Evolutionary conservation across 2,113 vertebrate species (phyloP).

Genomic region (Notiomystis cincta): DNA sequence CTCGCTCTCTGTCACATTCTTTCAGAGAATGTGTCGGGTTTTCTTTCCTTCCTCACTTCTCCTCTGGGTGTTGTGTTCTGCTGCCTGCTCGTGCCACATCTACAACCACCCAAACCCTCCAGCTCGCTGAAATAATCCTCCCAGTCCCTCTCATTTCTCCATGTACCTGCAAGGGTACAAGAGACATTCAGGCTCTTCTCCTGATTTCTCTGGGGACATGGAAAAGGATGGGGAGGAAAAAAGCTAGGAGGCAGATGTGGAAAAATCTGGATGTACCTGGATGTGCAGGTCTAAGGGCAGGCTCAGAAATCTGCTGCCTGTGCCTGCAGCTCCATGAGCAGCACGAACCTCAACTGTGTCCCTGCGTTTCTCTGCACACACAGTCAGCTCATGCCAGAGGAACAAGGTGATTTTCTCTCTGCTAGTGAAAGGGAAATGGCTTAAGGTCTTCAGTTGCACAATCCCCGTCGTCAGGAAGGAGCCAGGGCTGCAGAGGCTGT

Average conservation of each 20-base stretch:
- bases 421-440: background rate
- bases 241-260: background rate
- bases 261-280: background rate
- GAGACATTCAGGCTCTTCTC: background rate
- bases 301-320: background rate
- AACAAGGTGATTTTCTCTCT: background rate
- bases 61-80: slow-evolving; percentile 2
- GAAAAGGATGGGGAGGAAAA: background rate
- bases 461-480: background rate
- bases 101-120: background rate
- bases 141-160: background rate
- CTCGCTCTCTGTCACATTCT: background rate
- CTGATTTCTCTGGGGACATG: background rate
- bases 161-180: background rate
- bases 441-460: background rate
- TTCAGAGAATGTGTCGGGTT: background rate
- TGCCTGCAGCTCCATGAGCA: background rate
- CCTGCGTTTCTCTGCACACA: background rate
- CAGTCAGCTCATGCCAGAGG: background rate
- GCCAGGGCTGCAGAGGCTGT: background rate
- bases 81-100: background rate
- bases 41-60: background rate
- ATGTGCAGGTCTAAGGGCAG: background rate
- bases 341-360: background rate
- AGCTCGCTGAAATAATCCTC: background rate